Conservation (phyloP, 2,888 invertebrate species). For the Heteropelma amictum region DNA sequence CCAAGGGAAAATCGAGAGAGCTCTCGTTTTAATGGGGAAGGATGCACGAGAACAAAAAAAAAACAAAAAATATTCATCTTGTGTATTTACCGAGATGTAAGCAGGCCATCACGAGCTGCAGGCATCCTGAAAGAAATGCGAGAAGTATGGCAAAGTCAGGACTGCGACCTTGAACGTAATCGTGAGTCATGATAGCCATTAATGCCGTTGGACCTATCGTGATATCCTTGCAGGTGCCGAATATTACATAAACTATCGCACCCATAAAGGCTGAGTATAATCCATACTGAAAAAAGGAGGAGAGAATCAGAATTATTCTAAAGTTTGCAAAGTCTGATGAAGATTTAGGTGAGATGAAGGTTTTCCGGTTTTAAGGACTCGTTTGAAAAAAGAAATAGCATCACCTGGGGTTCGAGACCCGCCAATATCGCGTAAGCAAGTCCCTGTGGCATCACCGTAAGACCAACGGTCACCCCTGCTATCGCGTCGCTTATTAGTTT, state of each 20-base stretch:
- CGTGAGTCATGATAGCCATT: constrained; percentile 93
- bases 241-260: constrained; percentile 92
- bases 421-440: constrained; percentile 95
- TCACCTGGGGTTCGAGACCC: constrained; percentile 90
- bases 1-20: background rate
- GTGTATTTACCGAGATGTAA: constrained; percentile 90
- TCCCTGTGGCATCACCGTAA: constrained; percentile 96
- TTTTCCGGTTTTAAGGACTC: no score
- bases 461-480: constrained; percentile 94
- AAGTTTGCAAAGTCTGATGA: background rate
- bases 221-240: constrained; percentile 93
- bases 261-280: constrained; percentile 97
- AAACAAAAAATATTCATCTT: no score
- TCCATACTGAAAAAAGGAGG: constrained; percentile 85
- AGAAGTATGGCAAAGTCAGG: constrained; percentile 89
- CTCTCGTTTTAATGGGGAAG: background rate
- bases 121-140: constrained; percentile 89
- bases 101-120: constrained; percentile 90
- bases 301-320: no score
- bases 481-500: constrained; percentile 91
- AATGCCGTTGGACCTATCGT: constrained; percentile 96
- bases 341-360: background rate
- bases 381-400: background rate
- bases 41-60: background rate
- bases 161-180: constrained; percentile 85